These are phyloP conservation scores for Stichopus horrens DNA, from an alignment of 53 echinoderm and acorn worm species.

Conservation along the genomic window DNA sequence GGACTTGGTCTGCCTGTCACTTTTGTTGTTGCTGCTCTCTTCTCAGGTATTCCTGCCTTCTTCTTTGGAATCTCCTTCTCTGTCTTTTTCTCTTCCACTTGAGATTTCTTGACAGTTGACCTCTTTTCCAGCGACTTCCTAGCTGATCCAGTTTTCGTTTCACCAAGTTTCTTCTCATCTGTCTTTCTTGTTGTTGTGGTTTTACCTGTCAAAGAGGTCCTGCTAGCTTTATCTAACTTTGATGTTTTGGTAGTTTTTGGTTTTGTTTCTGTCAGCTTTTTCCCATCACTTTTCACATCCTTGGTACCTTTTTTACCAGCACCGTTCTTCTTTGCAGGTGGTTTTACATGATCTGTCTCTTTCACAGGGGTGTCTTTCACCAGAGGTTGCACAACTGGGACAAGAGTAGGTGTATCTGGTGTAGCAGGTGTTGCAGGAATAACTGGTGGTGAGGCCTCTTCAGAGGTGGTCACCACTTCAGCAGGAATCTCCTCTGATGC, in stretches of 20 bases:
- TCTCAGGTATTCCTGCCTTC: conserved; percentile 40
- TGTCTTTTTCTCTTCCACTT: conserved; percentile 44
- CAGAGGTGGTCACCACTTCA: conserved; percentile 40
- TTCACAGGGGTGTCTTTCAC: conserved; percentile 51
- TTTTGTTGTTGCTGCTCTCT: conserved; percentile 46
- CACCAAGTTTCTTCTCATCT: conserved; percentile 51
- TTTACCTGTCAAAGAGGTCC: conserved; percentile 7
- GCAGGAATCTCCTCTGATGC: conserved; percentile 46
- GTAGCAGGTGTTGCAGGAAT: neutral
- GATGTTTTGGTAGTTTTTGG: conserved; percentile 47
- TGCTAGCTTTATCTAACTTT: conserved; percentile 46
- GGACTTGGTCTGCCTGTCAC: conserved; percentile 49
- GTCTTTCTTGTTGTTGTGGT: conserved; percentile 45
- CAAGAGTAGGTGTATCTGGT: conserved; percentile 3
- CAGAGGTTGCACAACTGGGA: neutral
- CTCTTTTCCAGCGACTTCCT: conserved; percentile 55
- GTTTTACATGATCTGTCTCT: conserved; percentile 36
- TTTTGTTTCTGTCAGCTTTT: conserved; percentile 48
- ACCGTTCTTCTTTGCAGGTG: conserved; percentile 19
- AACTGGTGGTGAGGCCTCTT: conserved; percentile 8
- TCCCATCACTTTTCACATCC: conserved; percentile 45
- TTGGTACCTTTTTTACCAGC: conserved; percentile 43
- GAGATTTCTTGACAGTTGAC: conserved; percentile 48
- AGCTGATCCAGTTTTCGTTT: conserved; percentile 32
- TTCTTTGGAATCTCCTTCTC: neutral